phyloP scores from a whole-genome alignment of 1,140 invertebrate species.

The Trypoxylus dichotomus region DNA sequence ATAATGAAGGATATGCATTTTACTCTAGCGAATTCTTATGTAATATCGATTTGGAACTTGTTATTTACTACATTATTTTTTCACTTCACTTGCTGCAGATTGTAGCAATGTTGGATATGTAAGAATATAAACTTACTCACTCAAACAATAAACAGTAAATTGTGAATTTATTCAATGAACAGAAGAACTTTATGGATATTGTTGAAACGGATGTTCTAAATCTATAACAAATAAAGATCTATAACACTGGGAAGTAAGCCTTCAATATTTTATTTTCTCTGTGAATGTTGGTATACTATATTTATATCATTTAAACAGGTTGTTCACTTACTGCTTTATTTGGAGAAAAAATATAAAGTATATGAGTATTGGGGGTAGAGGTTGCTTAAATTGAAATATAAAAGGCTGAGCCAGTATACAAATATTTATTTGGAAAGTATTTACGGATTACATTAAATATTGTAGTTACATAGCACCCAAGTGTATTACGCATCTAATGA shows the following conservation, averaged over 20 bases:
- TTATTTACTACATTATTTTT: neutral
- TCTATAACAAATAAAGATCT: neutral
- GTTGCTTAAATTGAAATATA: too few species aligned
- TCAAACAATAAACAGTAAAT: neutral
- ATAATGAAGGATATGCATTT: constrained; percentile 4
- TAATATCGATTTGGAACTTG: neutral
- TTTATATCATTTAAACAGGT: neutral
- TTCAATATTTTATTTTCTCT: neutral
- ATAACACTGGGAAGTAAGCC: neutral
- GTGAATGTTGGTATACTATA: neutral
- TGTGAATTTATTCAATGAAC: neutral
- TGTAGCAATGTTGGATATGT: neutral
- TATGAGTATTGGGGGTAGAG: too few species aligned
- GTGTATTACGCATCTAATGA: too few species aligned
- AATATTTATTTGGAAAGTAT: too few species aligned
- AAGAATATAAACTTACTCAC: neutral
- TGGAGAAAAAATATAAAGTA: too few species aligned
- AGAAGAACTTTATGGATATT: neutral
- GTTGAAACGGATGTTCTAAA: neutral
- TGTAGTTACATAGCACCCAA: too few species aligned
- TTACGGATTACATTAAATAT: too few species aligned
- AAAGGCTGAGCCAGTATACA: too few species aligned
- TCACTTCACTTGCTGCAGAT: neutral
- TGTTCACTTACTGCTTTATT: neutral
- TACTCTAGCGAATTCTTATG: neutral